Evolutionary conservation across 2,797 vertebrate genomes (phyloP), one percentile per base, ranked within the genome.

Genomic region (Sebastes vulpes): DNA sequence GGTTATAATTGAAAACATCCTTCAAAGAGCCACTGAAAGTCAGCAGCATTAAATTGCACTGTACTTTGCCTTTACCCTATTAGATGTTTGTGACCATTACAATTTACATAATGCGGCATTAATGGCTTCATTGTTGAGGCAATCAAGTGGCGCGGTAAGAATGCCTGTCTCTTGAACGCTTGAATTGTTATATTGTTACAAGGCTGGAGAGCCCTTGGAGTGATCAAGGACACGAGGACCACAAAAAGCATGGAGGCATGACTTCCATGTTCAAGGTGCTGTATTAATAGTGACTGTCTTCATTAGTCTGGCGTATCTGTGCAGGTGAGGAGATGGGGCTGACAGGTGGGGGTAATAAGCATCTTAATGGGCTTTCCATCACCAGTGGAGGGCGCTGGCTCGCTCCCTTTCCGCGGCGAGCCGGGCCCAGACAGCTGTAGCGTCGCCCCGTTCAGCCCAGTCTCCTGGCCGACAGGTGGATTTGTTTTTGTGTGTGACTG

Each of bases 1-100:
- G 12, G 84, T 90, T 95, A 86, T 96, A 96, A 96, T 96, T 96
- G 95, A 96, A 96, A 95, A 94, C 94, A 96, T 95, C 93, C 94
- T 96, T 96, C 95, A 96, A 92, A 90, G 89, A 86, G 82, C 90
- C 81, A 84, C 85, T 92, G 93, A 96, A 96, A 95, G 95, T 96
- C 95, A 93, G 85, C 58, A 72, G 84, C 94, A 92, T 93, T 94
- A 95, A 95, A 95, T 90, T 95, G 93, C 88, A 89, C 94, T 91
- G 89, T 90, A 94, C 86, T 95, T 94, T 94, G 92, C 91, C 85
- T 94, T 92, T 90, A 92, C 91, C 89, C 92, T 81, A 91, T 94
- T 92, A 93, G 90, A 95, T 95, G 92, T 94, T 94, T 95, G 90
- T 90, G 87, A 84, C 93, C 81, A 89, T 94, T 92, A 50, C 68